Conservation (phyloP, 2,113 vertebrate species). For the Mellivora capensis region DNA sequence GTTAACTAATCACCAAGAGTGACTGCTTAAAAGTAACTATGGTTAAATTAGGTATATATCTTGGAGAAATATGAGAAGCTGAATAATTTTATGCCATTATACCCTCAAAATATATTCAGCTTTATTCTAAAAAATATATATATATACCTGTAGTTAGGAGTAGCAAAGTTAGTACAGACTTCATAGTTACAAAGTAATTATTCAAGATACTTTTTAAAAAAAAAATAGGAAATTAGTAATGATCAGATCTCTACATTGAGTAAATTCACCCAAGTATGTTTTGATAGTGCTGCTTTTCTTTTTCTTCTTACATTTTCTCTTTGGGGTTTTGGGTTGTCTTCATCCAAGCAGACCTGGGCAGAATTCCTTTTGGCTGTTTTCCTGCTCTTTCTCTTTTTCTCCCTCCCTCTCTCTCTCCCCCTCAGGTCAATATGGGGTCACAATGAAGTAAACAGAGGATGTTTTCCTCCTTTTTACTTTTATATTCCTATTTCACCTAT, state of each 20-base stretch:
- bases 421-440: neutral
- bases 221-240: neutral
- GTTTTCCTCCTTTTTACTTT: neutral
- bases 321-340: neutral
- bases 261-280: neutral
- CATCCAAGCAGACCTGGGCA: neutral
- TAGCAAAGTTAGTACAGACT: neutral
- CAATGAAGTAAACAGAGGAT: neutral
- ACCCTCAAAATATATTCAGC: neutral
- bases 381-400: neutral
- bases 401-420: neutral
- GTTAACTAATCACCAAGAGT: conserved; percentile 49
- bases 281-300: neutral
- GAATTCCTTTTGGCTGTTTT: conserved; percentile 18
- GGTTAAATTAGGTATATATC: conserved; percentile 35
- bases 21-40: conserved; percentile 24
- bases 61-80: conserved; percentile 56
- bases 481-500: neutral
- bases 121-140: conserved; percentile 30
- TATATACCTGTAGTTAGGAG: neutral
- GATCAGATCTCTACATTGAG: neutral
- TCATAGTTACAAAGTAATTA: conserved; percentile 1
- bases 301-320: neutral
- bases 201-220: neutral
- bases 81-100: conserved; percentile 44